Evolutionary conservation across 1,140 invertebrate species (phyloP), one percentile per base, ranked within the genome.

Genomic region (Popillia japonica): DNA sequence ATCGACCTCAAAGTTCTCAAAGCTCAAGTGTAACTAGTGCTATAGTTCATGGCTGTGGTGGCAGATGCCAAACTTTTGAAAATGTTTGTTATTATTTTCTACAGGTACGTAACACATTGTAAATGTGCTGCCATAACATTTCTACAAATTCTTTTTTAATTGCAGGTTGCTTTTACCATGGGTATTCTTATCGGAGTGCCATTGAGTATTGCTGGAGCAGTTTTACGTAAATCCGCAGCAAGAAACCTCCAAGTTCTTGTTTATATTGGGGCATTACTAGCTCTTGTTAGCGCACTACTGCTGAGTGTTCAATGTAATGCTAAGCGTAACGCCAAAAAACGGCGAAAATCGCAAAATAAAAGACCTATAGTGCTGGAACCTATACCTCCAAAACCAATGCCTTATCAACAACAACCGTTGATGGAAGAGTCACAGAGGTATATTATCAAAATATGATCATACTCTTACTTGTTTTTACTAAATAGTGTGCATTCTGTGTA

Each of bases 61-160:
- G 91, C 0, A 90, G 90, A 83, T 92, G 91, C 78, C 89, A 90
- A 78, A 90, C 89, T 78, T 91, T 90, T 87, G 90, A 92, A 88
- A 91, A 91, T 87, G 89, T 91, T 79, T 92, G 90, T 86, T 91
- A 91, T 86, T 91, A 91, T 84, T 90, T 91, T 81, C 86, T 91
- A 82, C 90, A 91, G 87, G 90, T 91, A 81, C 79, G 81, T 82
- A 40, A 77, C 55, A 72, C 40, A 72, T 14, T 72, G 22, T 74
- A 14, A 23, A 22, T 14, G 27, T 68, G 59, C 3, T 68, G 27
- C 10, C 27, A 11, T 68, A 3, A 27, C 2, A 4, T 27, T 7
- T 7, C 1, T 68, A 68, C 27, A 22, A 6, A 7, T 68, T 34
- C 7, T 48, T 48, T 48, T 14, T 23, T 23, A 9, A 11, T 68